Evolutionary conservation across 2,888 invertebrate species (phyloP), one percentile per base, ranked within the genome.

Genomic region (Apantesis nais): DNA sequence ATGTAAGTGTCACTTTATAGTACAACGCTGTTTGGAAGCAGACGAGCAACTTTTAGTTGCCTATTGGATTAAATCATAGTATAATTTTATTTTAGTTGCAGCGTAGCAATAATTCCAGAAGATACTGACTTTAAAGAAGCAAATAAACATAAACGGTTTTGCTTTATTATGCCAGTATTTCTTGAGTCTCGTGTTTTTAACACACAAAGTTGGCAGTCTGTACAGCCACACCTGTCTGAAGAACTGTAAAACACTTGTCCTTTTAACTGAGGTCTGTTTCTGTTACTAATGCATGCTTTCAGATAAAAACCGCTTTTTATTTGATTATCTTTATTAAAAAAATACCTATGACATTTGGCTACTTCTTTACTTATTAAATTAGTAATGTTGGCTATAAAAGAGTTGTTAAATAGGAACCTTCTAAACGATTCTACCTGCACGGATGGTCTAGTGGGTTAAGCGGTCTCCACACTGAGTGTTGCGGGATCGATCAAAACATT

Each of bases 1-100:
- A 55, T 55, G 0, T 63, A 37, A 65, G 37, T 65, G 65, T 37
- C 60, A 52, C 31, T 70, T 39, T 19, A 65, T 31, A 48, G 64
- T 64, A n/a, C 37, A 31, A n/a, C 4, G 41, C 5, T 25, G 22
- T 63, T 29, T 22, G 7, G 7, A 31, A 5, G 19, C 16, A 64
- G 34, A 48, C n/a, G 31, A 7, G 22, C n/a, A n/a, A 48, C 64
- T 48, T 64, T 34, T 64, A 44, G 22, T 29, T 55, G 55, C 29
- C 7, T 25, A 22, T 39, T 63, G 12, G 2, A 8, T 58, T 14
- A 58, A 25, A 25, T 29, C 25, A 9, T 11, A 25, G 14, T 14
- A 1, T 25, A 25, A 29, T 12, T 5, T 58, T 5, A 29, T n/a
- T n/a, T n/a, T n/a, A n/a, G n/a, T n/a, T n/a, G n/a, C n/a, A n/a